A percentile compares a stretch with the other conserved stretches of the same genome.
Conservation (phyloP, 2,888 invertebrate genomes). For the Tiliacea citrago region DNA sequence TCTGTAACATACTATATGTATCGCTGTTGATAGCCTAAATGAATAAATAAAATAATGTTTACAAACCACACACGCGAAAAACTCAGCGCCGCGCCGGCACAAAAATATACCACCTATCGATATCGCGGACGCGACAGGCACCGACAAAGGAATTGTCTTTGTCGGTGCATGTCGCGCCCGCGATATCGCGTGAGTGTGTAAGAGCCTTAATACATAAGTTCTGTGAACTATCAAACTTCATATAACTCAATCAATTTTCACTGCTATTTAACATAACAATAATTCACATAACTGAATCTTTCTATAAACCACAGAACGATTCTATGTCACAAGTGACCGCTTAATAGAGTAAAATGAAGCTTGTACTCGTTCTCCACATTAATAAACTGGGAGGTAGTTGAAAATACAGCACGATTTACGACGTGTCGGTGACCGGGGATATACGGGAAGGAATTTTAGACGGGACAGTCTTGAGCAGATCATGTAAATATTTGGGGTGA, state of each 20-base stretch:
- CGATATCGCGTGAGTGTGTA: too few relatives aligned
- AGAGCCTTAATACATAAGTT: too few relatives aligned
- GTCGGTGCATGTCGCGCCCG: too few relatives aligned
- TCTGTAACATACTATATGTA: too few relatives aligned
- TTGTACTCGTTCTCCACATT: constrained; percentile 15
- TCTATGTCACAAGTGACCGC: constrained; percentile 1
- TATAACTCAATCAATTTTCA: background rate
- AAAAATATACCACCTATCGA: too few relatives aligned
- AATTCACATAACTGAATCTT: background rate
- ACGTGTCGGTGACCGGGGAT: constrained; percentile 12
- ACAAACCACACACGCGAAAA: too few relatives aligned
- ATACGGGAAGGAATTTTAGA: constrained; percentile 13
- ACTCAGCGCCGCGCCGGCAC: too few relatives aligned
- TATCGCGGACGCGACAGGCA: too few relatives aligned
- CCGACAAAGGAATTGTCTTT: too few relatives aligned
- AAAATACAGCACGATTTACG: constrained; percentile 45
- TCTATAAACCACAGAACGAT: background rate
- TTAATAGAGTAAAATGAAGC: constrained; percentile 22
- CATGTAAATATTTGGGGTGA: background rate
- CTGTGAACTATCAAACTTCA: too few relatives aligned
- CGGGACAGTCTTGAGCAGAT: background rate
- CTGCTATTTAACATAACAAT: background rate
- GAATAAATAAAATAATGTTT: too few relatives aligned
- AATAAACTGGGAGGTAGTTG: constrained; percentile 50
- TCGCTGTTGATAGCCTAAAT: too few relatives aligned